Evolutionary conservation across 2,797 vertebrate genomes (phyloP), one percentile per base, ranked within the genome.

Genomic region (Chaetodon trifasciatus): DNA sequence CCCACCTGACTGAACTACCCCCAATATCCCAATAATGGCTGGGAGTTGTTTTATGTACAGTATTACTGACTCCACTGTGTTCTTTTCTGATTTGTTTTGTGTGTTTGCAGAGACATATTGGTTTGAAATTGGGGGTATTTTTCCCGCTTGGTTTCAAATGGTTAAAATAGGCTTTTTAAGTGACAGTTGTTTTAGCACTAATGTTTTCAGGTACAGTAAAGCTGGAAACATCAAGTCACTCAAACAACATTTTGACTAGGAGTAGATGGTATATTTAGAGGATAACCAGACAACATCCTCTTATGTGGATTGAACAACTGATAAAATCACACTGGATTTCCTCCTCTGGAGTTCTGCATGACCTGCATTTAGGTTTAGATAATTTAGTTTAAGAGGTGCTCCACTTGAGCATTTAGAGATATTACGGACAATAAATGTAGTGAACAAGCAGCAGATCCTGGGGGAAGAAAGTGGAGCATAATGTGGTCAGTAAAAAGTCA

Each of bases 401-500:
- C 24, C 16, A 28, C 47, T 63, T 21, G 47, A 21, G 55, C 19
- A 13, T 24, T 3, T 11, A 5, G 52, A 66, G 24, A 37, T 40
- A 69, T 23, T 37, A 57, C 24, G 58, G 60, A 46, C 56, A 55
- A 37, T 28, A 32, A 40, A 62, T n/a, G 40, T 12, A 37, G 50
- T 44, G 58, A 65, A 75, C 37, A 64, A 42, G 39, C 68, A 50
- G 55, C 60, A 67, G 57, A 37, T 69, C 77, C 65, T 46, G 16
- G 1, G 49, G 15, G 21, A 11, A 5, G 19, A n/a, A 64, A 64
- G 53, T 6, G 16, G 55, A 73, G 44, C 24, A 62, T 1, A 2
- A 21, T 39, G 24, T 6, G 21, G 39, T 74, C 56, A 69, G 52
- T 78, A 44, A 44, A 40, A 81, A 80, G 78, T 71, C 80, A 62